A percentile compares a stretch with the other conserved stretches of the same genome.
These are phyloP conservation scores for Chiridota heheva DNA, from an alignment of 35 echinoderm and acorn worm species.

Conservation along the genomic window DNA sequence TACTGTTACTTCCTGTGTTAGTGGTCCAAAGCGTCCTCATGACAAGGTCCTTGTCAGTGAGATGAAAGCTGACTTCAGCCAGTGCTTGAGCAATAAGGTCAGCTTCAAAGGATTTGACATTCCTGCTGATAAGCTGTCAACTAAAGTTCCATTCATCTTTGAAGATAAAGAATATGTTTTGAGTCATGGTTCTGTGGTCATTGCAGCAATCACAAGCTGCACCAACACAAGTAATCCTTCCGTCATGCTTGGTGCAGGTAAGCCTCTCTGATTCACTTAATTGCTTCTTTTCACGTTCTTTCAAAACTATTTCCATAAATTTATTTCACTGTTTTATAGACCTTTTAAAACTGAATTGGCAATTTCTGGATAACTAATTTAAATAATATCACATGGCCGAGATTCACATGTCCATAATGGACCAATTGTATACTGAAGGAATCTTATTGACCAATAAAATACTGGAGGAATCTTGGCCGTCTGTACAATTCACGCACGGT, in stretches of 20 bases:
- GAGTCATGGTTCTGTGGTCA: conserved; percentile 93
- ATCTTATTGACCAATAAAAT: no score
- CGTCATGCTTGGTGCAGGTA: conserved; percentile 97
- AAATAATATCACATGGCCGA: no score
- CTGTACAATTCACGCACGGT: no score
- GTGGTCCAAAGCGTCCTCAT: conserved; percentile 97
- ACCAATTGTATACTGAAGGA: no score
- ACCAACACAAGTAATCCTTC: conserved; percentile 99
- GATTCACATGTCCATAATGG: no score
- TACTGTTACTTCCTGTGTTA: conserved; percentile 81
- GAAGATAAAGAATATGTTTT: conserved; percentile 73
- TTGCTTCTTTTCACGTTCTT: no score
- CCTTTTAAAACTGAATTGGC: no score
- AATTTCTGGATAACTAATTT: no score
- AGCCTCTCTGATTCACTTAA: background rate
- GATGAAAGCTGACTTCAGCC: conserved; percentile 93
- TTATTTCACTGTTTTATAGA: no score
- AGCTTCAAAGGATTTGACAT: conserved; percentile 96
- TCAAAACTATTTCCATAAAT: background rate
- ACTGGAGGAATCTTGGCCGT: no score
- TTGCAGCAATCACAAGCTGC: conserved; percentile 98
- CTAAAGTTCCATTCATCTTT: conserved; percentile 72
- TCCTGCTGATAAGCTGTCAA: conserved; percentile 63
- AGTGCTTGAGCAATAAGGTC: conserved; percentile 85
- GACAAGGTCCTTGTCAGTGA: conserved; percentile 82